These are phyloP conservation scores for Isurus oxyrinchus DNA, from an alignment of 2,113 vertebrate species.

Conservation along the genomic window DNA sequence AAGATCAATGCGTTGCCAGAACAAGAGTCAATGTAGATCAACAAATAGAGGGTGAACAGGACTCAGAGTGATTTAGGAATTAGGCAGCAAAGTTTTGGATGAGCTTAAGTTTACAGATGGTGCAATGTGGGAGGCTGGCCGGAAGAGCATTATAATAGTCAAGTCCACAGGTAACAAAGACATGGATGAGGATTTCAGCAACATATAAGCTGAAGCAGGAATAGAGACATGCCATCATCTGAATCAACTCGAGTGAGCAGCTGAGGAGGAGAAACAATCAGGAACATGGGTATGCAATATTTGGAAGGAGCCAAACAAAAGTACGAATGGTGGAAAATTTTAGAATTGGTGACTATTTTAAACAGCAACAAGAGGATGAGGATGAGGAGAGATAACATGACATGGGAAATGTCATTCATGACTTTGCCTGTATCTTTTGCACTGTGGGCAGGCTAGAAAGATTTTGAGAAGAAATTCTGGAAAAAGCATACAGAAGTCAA, in stretches of 20 bases:
- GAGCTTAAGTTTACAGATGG: background rate
- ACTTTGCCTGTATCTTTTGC: background rate
- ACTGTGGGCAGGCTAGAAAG: background rate
- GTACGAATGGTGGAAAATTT: background rate
- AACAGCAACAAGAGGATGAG: background rate
- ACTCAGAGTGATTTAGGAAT: background rate
- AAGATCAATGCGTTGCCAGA: background rate
- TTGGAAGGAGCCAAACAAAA: background rate
- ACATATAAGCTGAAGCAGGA: background rate
- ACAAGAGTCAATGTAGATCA: background rate
- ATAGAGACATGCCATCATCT: background rate
- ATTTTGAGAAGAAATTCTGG: background rate
- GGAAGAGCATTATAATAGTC: background rate
- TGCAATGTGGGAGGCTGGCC: no score
- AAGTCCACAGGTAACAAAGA: background rate
- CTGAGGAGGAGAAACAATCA: background rate
- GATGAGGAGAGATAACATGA: background rate
- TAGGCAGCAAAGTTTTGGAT: background rate
- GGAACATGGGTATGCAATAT: background rate
- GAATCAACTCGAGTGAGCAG: background rate
- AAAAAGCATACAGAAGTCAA: background rate
- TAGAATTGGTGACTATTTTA: background rate
- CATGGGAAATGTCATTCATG: background rate
- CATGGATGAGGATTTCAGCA: background rate
- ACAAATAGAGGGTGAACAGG: background rate